Evolutionary conservation across 2,888 invertebrate genomes (phyloP).

Genomic region (Drosophila histrio): DNA sequence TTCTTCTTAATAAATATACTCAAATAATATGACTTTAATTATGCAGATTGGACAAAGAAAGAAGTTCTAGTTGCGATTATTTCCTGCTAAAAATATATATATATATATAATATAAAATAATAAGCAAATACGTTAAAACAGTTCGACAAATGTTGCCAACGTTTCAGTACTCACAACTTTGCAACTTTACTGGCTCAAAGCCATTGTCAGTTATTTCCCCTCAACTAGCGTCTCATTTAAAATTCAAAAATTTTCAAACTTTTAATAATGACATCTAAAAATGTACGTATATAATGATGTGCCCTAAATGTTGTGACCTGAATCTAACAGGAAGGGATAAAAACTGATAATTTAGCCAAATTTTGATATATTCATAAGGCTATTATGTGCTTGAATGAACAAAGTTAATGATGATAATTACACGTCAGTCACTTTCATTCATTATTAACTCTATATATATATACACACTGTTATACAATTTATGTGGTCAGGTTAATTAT

Average conservation of each 20-base stretch:
- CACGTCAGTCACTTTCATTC: constrained; percentile 41
- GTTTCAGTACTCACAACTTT: not conserved
- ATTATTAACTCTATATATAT: constrained; percentile 12
- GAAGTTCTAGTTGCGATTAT: too few species aligned
- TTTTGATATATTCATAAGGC: constrained; percentile 7
- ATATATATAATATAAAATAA: not conserved
- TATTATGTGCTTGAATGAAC: constrained; percentile 10
- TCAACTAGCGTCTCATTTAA: not conserved
- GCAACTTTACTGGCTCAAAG: not conserved
- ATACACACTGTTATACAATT: not conserved
- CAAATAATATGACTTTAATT: too few species aligned
- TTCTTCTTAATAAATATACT: too few species aligned
- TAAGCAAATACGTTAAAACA: not conserved
- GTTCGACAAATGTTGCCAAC: not conserved
- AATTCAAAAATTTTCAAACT: not conserved
- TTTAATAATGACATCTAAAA: not conserved
- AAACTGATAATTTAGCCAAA: not conserved
- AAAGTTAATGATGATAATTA: constrained; percentile 40
- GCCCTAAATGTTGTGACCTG: not conserved
- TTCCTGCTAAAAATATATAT: not conserved
- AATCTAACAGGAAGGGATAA: not conserved
- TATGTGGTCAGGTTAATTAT: constrained; percentile 38
- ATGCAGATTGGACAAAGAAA: too few species aligned
- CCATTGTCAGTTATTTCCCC: not conserved
- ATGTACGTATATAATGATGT: not conserved